Conservation (phyloP, 2,797 vertebrate genomes). For the Meriones psammophilus region DNA sequence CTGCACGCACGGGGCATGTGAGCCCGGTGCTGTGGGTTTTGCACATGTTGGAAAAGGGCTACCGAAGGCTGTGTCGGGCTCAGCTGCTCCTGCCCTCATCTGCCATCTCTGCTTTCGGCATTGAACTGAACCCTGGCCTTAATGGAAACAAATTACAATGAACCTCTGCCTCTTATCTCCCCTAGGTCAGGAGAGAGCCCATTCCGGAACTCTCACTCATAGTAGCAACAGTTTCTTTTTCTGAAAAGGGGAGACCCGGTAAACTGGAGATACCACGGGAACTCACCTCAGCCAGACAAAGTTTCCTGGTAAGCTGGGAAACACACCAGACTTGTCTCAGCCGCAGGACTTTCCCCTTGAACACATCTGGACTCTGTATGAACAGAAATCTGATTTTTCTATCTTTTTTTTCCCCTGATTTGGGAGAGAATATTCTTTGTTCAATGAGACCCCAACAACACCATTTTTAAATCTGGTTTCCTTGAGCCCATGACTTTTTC, state of each 20-base stretch:
- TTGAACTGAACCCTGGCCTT: not conserved
- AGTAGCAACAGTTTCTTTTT: not conserved
- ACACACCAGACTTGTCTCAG: not conserved
- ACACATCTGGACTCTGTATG: not conserved
- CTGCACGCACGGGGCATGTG: not conserved
- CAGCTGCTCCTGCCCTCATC: not conserved
- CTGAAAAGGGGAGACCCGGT: not conserved
- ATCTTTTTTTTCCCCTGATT: not conserved
- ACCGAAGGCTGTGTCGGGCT: not conserved
- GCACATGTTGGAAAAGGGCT: not conserved
- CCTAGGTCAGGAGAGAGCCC: not conserved
- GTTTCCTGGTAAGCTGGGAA: not conserved
- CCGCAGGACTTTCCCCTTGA: not conserved
- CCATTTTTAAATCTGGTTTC: not conserved
- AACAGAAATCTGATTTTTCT: not conserved
- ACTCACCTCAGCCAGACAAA: not conserved
- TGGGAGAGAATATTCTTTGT: not conserved
- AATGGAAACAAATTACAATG: not conserved
- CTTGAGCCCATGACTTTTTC: slow-evolving; percentile 20
- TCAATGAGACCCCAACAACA: not conserved
- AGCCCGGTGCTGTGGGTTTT: not conserved
- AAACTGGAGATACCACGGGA: not conserved
- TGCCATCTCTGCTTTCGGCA: not conserved
- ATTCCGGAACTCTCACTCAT: not conserved
- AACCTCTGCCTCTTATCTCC: not conserved